Evolutionary conservation across 2,797 vertebrate species (phyloP).

Genomic region (Hipposideros larvatus): DNA sequence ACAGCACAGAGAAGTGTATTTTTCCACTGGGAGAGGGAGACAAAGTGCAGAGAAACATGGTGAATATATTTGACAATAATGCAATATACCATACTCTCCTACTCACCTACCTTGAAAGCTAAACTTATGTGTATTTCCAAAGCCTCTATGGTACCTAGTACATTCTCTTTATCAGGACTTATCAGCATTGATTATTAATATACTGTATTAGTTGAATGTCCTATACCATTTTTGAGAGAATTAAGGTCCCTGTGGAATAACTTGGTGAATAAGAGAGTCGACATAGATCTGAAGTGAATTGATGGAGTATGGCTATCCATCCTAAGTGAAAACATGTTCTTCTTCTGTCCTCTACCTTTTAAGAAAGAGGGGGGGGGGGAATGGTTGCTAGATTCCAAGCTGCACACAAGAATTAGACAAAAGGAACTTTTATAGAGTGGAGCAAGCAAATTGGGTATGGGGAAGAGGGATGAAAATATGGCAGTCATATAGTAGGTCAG

Average conservation of each 20-base stretch:
- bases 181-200: not conserved
- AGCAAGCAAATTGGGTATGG: not conserved
- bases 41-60: not conserved
- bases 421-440: not conserved
- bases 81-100: not conserved
- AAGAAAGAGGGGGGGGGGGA: not conserved
- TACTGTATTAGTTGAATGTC: not conserved
- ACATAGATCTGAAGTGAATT: not conserved
- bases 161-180: not conserved
- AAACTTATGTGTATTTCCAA: constrained; percentile 5
- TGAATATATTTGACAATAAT: not conserved
- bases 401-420: not conserved
- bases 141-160: not conserved
- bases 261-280: constrained; percentile 6
- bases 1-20: not conserved
- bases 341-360: not conserved
- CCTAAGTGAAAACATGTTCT: not conserved
- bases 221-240: constrained; percentile 19
- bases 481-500: not conserved
- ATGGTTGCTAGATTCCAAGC: not conserved
- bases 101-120: not conserved
- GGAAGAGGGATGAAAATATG: not conserved
- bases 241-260: not conserved
- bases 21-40: not conserved
- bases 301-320: not conserved